Percentiles rank a stretch among this genome's conserved stretches.
Conservation (phyloP, 2,797 vertebrate species). For the Platyrinchus mystaceus region DNA sequence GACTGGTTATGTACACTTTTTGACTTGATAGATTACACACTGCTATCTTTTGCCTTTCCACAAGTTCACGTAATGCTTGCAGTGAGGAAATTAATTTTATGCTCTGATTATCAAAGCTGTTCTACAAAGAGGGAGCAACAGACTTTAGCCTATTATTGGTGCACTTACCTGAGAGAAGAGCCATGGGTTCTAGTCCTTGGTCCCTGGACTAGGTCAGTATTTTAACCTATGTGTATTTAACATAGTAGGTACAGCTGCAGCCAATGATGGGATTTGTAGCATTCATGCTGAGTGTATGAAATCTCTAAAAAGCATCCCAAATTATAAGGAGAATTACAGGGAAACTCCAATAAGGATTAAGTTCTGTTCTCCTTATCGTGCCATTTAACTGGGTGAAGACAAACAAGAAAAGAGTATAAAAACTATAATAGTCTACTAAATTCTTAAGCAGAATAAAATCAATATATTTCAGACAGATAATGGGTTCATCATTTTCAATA, state of each 20-base stretch:
- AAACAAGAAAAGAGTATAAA: not conserved
- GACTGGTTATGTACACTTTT: not conserved
- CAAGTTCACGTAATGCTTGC: not conserved
- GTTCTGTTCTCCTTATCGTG: not conserved
- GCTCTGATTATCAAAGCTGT: conserved; percentile 3
- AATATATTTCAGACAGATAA: not conserved
- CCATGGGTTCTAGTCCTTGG: not conserved
- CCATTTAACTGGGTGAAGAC: not conserved
- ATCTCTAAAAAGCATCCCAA: not conserved
- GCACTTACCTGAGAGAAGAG: not conserved
- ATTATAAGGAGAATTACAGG: not conserved
- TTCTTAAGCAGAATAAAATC: not conserved
- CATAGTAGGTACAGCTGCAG: not conserved
- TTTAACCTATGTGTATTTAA: not conserved
- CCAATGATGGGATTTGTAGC: not conserved
- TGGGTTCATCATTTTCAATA: not conserved
- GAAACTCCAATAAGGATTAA: not conserved
- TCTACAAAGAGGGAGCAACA: not conserved
- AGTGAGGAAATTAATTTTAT: conserved; percentile 9
- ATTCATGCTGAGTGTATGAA: not conserved
- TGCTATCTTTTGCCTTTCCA: not conserved
- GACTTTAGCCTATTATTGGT: not conserved
- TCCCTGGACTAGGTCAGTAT: not conserved
- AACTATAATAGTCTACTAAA: not conserved
- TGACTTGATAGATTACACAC: not conserved